A percentile compares a stretch with the other conserved stretches of the same genome.
Conservation (phyloP, 2,888 invertebrate genomes). For the Choreutis nemorana region DNA sequence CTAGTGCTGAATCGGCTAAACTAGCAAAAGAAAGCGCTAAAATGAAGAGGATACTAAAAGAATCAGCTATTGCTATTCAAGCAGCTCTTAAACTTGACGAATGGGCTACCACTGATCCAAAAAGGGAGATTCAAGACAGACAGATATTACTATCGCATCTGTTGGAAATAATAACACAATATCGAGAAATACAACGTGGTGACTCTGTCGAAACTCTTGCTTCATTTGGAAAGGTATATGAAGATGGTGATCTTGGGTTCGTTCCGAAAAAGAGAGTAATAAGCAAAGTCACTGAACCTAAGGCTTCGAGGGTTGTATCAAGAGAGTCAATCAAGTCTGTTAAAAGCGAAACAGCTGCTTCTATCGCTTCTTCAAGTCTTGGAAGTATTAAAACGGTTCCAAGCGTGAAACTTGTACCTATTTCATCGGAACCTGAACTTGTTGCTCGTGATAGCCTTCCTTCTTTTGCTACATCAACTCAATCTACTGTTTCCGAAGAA, state of each 20-base stretch:
- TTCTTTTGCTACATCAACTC: constrained; percentile 39
- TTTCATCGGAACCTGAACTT: constrained; percentile 18
- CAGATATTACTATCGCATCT: constrained; percentile 63
- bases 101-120: constrained; percentile 35
- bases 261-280: constrained; percentile 55
- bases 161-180: constrained; percentile 56
- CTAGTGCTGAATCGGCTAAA: constrained; percentile 46
- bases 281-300: constrained; percentile 19
- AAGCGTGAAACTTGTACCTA: constrained; percentile 32
- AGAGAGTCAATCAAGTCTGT: constrained; percentile 20
- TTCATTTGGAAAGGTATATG: constrained; percentile 64
- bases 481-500: constrained; percentile 14
- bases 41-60: constrained; percentile 65
- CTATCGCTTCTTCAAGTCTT: constrained; percentile 23
- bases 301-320: constrained; percentile 15
- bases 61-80: constrained; percentile 69
- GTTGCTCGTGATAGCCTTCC: constrained; percentile 33
- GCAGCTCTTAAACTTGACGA: constrained; percentile 61
- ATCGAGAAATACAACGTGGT: constrained; percentile 38
- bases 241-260: constrained; percentile 73
- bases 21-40: constrained; percentile 61
- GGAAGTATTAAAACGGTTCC: constrained; percentile 44
- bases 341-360: constrained; percentile 13
- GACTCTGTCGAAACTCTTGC: constrained; percentile 50
- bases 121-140: constrained; percentile 48